Evolutionary conservation across 2,888 invertebrate species (phyloP).

Genomic region (Erpobdella octoculata): DNA sequence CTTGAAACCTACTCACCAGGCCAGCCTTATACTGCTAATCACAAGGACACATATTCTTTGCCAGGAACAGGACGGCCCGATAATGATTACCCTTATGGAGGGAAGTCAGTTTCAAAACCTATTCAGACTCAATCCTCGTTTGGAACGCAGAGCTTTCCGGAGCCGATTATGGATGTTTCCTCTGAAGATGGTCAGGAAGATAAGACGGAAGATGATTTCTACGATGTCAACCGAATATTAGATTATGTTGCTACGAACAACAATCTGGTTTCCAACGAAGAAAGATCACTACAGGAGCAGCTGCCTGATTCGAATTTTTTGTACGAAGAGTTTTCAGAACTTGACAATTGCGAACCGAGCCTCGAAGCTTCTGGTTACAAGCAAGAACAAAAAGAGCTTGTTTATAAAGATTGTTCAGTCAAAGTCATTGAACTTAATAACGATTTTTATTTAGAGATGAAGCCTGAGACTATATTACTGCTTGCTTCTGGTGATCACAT

Average conservation of each 20-base stretch:
- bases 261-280: neutral
- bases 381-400: neutral
- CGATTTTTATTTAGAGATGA: neutral
- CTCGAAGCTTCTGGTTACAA: neutral
- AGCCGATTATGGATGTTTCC: constrained; percentile 23
- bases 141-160: constrained; percentile 24
- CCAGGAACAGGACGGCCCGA: neutral
- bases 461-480: neutral
- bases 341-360: neutral
- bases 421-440: neutral
- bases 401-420: neutral
- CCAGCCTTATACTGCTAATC: neutral
- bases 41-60: constrained; percentile 6
- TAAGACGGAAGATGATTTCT: constrained; percentile 16
- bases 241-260: constrained; percentile 20
- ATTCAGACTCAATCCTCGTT: constrained; percentile 22
- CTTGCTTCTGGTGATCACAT: neutral
- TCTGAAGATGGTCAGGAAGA: constrained; percentile 5
- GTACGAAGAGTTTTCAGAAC: neutral
- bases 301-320: neutral
- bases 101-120: neutral
- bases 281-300: neutral
- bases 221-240: constrained; percentile 22
- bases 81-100: neutral
- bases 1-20: neutral